These are phyloP conservation scores for western clawed frog (Xenopus tropicalis) DNA, from an alignment of 2,113 vertebrate species.

Conservation along the genomic window DNA sequence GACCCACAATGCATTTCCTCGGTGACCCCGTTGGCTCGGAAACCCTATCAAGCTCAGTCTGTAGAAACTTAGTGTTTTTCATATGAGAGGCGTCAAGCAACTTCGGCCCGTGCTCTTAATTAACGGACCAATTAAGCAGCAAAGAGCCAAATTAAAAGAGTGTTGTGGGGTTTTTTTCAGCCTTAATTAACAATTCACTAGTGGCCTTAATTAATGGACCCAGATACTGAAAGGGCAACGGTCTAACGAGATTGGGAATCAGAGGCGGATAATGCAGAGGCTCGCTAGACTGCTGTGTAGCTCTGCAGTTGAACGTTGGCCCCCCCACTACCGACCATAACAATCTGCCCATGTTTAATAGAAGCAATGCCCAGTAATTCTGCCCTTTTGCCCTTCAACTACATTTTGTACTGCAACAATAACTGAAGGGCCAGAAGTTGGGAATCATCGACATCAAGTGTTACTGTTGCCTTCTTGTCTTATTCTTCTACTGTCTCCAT, in stretches of 20 bases:
- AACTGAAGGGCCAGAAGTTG: too few relatives aligned
- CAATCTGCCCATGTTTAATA: too few relatives aligned
- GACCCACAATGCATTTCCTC: constrained; percentile 2
- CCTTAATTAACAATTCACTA: constrained; percentile 27
- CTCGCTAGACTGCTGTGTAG: too few relatives aligned
- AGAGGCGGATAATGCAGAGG: too few relatives aligned
- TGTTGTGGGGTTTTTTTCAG: not conserved
- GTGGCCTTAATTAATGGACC: constrained; percentile 28
- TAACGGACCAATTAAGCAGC: constrained; percentile 43
- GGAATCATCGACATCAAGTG: too few relatives aligned
- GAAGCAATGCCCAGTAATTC: too few relatives aligned
- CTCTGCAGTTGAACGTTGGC: too few relatives aligned
- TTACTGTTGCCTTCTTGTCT: too few relatives aligned
- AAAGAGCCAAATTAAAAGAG: constrained; percentile 34
- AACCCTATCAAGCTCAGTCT: not conserved
- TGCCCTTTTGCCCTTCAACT: too few relatives aligned
- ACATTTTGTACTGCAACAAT: too few relatives aligned
- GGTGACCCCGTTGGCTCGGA: not conserved
- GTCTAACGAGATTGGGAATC: not conserved
- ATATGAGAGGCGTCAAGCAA: not conserved
- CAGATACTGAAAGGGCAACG: not conserved
- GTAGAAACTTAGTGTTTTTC: not conserved
- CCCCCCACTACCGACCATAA: too few relatives aligned
- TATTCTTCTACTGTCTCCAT: too few relatives aligned
- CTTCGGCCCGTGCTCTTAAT: constrained; percentile 26